A percentile compares a stretch with the other conserved stretches of the same genome.
phyloP scores from a whole-genome alignment of 2,888 invertebrate genomes.

The Agrochola litura region DNA sequence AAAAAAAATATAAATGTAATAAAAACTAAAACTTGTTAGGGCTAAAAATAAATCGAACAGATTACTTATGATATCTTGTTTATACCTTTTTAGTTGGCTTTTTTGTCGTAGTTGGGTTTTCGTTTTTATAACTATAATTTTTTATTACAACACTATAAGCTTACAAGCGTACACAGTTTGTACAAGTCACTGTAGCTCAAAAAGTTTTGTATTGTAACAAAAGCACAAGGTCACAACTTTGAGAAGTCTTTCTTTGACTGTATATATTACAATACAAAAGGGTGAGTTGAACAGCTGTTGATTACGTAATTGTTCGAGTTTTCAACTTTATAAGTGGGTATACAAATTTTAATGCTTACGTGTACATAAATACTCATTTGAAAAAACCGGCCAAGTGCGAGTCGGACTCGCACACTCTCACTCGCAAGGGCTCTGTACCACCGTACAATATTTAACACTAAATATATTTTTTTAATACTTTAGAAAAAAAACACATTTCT shows the following conservation, averaged over 20 bases:
- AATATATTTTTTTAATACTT: too few species aligned
- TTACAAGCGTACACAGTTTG: not conserved
- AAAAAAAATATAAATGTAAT: too few species aligned
- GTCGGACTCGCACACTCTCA: too few species aligned
- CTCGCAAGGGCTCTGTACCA: too few species aligned
- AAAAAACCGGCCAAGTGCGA: not conserved
- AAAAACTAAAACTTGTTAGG: too few species aligned
- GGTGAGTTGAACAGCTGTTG: constrained; percentile 28
- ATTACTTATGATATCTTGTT: too few species aligned
- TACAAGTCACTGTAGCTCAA: constrained; percentile 3
- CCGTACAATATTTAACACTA: too few species aligned
- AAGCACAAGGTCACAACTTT: constrained; percentile 26
- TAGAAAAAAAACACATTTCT: too few species aligned
- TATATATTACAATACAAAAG: not conserved
- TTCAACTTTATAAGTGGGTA: constrained; percentile 23
- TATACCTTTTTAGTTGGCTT: too few species aligned
- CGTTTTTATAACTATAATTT: too few species aligned
- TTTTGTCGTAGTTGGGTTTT: too few species aligned
- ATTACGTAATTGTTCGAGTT: constrained; percentile 35
- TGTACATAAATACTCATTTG: not conserved
- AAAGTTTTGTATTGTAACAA: constrained; percentile 8
- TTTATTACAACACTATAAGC: not conserved
- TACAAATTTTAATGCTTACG: constrained; percentile 8
- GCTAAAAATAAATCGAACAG: too few species aligned
- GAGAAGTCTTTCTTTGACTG: constrained; percentile 3